A percentile compares a stretch with the other conserved stretches of the same genome.
Conservation (phyloP, 2,888 invertebrate genomes). For the Syrphus vitripennis region DNA sequence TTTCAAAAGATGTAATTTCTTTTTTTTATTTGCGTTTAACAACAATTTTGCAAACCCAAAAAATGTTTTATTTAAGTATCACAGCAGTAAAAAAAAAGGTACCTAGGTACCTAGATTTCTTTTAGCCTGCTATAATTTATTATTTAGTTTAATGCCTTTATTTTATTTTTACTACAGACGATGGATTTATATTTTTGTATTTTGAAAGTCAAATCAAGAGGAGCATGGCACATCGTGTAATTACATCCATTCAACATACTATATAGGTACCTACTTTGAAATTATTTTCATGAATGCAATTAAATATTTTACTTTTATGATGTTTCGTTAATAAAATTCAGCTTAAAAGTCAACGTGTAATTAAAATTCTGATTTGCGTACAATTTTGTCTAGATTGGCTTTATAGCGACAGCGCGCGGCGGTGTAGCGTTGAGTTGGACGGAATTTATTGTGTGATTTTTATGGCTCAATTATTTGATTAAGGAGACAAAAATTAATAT, state of each 20-base stretch:
- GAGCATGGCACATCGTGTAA: neutral
- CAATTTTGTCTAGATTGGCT: constrained; percentile 4
- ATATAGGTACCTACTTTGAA: neutral
- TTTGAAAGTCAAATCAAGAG: neutral
- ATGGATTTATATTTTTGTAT: constrained; percentile 1
- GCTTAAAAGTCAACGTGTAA: constrained; percentile 22
- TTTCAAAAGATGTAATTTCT: constrained; percentile 36
- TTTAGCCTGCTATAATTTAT: neutral
- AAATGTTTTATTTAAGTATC: constrained; percentile 11
- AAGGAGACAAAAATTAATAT: neutral
- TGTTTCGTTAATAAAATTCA: constrained; percentile 31
- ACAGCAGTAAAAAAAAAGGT: constrained; percentile 8
- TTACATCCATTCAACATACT: neutral
- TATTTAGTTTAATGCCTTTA: neutral
- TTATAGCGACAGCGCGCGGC: too few relatives aligned
- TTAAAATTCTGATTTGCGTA: constrained; percentile 21
- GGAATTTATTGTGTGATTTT: constrained; percentile 11
- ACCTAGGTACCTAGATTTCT: neutral
- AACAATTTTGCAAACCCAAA: constrained; percentile 25
- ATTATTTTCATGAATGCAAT: constrained; percentile 26
- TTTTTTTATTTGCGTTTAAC: constrained; percentile 6
- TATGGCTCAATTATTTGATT: constrained; percentile 13
- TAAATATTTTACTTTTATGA: constrained; percentile 27
- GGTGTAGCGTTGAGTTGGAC: neutral
- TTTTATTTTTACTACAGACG: neutral